Evolutionary conservation across 1,140 invertebrate species (phyloP).

Genomic region (Capitella teleta): DNA sequence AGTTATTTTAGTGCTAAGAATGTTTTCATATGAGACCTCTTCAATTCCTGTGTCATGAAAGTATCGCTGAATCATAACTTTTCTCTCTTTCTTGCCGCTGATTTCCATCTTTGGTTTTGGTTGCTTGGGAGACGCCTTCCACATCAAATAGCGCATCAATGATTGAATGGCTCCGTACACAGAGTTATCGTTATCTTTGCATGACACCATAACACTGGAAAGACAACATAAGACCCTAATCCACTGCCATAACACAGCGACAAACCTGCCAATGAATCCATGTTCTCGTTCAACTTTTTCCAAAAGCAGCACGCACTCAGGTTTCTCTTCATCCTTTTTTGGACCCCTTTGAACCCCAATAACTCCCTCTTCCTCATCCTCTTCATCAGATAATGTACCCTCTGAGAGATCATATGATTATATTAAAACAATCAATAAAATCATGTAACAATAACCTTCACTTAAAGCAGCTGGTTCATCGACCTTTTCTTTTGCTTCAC

Average conservation of each 20-base stretch:
- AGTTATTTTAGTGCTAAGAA: no score
- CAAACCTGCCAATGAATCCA: conserved; percentile 24
- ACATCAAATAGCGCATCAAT: conserved; percentile 24
- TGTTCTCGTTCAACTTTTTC: conserved; percentile 17
- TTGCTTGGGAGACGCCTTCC: no score
- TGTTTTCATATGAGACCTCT: no score
- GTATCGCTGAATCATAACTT: no score
- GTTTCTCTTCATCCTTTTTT: conserved; percentile 15
- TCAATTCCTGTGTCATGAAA: no score
- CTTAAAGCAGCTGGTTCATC: conserved; percentile 17
- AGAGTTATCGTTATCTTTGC: conserved; percentile 21
- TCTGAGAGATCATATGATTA: no score
- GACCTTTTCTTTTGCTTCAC: conserved; percentile 14
- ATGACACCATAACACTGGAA: conserved; percentile 26
- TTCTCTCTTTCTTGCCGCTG: no score
- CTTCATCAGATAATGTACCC: no score
- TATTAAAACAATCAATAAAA: no score
- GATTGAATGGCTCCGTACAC: conserved; percentile 24
- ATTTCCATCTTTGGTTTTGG: no score
- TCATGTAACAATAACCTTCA: no score
- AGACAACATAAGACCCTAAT: background rate
- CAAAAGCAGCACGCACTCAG: conserved; percentile 18
- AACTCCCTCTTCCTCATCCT: background rate
- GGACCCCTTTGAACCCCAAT: background rate
- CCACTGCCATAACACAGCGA: background rate